Evolutionary conservation across 2,797 vertebrate genomes (phyloP).

Genomic region (Cirrhinus molitorella): DNA sequence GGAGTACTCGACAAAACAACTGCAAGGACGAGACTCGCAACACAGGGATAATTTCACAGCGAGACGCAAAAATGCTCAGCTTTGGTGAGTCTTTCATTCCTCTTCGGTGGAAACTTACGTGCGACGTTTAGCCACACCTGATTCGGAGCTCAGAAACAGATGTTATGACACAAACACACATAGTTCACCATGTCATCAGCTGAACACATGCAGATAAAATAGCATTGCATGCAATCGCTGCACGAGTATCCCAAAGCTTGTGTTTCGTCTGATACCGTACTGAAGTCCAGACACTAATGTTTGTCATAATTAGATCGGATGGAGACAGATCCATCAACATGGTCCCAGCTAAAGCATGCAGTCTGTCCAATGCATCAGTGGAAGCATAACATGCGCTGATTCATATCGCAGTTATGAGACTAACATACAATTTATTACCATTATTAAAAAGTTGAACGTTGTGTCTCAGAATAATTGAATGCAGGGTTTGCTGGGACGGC

Average conservation of each 20-base stretch:
- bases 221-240: conserved; percentile 27
- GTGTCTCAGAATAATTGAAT: neutral
- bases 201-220: neutral
- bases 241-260: neutral
- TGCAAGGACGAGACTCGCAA: conserved; percentile 1
- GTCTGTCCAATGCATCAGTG: conserved; percentile 29
- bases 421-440: conserved; percentile 6
- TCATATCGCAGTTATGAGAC: conserved; percentile 26
- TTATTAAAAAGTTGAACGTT: conserved; percentile 17
- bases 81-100: conserved; percentile 60
- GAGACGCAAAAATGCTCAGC: conserved; percentile 59
- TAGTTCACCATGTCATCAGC: neutral
- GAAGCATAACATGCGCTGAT: conserved; percentile 14
- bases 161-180: neutral
- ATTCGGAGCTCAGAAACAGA: conserved; percentile 24
- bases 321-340: conserved; percentile 36
- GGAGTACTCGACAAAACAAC: conserved; percentile 38
- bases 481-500: conserved; percentile 9
- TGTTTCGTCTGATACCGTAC: neutral
- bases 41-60: neutral
- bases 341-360: conserved; percentile 22
- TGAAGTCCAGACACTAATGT: conserved; percentile 44
- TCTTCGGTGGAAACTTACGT: conserved; percentile 6
- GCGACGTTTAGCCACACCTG: conserved; percentile 24
- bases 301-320: conserved; percentile 33